These are phyloP conservation scores for Cossypha caffra DNA, from an alignment of 2,797 vertebrate species.

Conservation along the genomic window DNA sequence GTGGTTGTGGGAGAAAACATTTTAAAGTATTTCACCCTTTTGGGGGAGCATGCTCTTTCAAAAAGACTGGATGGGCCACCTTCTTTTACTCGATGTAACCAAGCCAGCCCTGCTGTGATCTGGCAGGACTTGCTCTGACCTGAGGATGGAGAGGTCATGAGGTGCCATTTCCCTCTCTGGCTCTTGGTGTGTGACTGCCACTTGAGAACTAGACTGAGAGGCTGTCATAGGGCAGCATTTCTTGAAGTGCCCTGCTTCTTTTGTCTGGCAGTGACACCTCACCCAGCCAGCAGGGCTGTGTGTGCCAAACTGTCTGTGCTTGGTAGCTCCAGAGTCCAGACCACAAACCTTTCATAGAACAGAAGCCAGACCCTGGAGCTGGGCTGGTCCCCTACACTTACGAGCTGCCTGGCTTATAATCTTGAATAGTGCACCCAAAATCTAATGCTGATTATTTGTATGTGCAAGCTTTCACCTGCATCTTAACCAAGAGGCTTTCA, in stretches of 20 bases:
- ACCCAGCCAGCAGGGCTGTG: not conserved
- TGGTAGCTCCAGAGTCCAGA: not conserved
- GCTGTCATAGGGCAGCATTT: not conserved
- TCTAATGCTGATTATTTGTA: not conserved
- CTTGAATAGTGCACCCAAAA: not conserved
- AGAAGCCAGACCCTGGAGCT: not conserved
- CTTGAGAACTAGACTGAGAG: not conserved
- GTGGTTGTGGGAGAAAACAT: not conserved
- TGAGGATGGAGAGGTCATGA: not conserved
- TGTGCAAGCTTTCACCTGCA: not conserved
- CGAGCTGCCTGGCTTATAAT: not conserved
- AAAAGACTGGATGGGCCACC: not conserved
- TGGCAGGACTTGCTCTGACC: not conserved
- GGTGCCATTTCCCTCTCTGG: not conserved
- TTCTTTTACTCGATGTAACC: not conserved
- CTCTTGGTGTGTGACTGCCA: not conserved
- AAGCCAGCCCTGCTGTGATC: not conserved
- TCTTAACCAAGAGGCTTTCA: not conserved
- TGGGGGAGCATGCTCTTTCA: not conserved
- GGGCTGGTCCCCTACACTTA: not conserved
- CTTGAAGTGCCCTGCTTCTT: not conserved
- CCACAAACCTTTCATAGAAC: no score
- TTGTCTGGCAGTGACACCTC: not conserved
- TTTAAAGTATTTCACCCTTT: not conserved
- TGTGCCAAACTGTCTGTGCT: not conserved